Percentiles rank a stretch among this genome's conserved stretches.
Conservation (phyloP, 2,888 invertebrate genomes). For the Fragum fragum region DNA sequence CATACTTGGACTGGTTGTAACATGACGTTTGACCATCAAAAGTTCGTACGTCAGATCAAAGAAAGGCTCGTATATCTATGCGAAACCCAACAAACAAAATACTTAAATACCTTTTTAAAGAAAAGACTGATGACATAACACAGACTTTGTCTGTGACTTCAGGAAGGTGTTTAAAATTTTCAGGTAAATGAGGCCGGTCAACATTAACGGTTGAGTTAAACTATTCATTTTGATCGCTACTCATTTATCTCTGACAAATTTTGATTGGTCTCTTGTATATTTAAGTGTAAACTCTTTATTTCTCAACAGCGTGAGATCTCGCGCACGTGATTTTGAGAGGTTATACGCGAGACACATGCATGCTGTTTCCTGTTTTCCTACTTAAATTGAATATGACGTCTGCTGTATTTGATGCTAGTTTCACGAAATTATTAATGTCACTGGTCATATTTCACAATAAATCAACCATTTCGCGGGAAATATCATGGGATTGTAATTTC, state of each 20-base stretch:
- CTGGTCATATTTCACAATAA: constrained; percentile 56
- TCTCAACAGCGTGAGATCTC: constrained; percentile 59
- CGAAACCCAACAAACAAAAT: no score
- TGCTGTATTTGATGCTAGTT: constrained; percentile 26
- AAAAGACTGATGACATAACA: no score
- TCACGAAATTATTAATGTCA: constrained; percentile 50
- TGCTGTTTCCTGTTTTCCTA: constrained; percentile 48
- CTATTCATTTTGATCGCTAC: background rate
- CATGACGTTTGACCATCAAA: no score
- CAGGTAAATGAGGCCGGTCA: background rate
- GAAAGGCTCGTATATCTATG: no score
- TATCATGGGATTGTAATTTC: no score
- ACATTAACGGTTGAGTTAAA: background rate
- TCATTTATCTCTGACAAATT: constrained; percentile 72
- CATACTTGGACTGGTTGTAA: no score
- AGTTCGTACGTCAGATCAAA: no score
- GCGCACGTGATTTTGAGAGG: constrained; percentile 40
- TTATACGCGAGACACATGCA: constrained; percentile 43
- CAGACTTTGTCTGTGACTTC: no score
- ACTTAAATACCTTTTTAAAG: no score
- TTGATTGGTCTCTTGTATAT: constrained; percentile 65
- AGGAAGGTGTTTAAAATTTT: no score
- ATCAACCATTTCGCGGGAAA: constrained; percentile 38
- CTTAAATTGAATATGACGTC: constrained; percentile 62
- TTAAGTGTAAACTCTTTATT: constrained; percentile 49